These are phyloP conservation scores for Drosophila tripunctata DNA, from an alignment of 2,888 invertebrate species.

Conservation along the genomic window DNA sequence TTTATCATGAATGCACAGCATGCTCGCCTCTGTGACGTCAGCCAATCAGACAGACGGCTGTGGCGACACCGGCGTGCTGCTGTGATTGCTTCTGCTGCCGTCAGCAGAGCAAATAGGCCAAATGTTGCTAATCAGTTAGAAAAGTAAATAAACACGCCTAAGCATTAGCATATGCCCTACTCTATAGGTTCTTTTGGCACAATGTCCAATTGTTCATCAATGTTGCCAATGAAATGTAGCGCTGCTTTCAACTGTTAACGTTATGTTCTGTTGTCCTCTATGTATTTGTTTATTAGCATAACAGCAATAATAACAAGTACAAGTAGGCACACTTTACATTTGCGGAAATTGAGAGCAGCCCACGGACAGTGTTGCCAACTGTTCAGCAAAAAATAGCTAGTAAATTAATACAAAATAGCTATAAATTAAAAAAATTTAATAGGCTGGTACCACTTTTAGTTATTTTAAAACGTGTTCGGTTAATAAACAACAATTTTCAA, in stretches of 20 bases:
- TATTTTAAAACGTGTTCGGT: no score
- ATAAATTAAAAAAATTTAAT: no score
- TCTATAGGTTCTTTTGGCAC: background rate
- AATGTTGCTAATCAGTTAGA: constrained; percentile 35
- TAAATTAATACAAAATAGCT: no score
- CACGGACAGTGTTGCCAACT: no score
- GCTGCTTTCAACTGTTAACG: background rate
- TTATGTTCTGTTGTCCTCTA: constrained; percentile 1
- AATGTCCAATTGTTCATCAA: constrained; percentile 10
- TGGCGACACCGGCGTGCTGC: background rate
- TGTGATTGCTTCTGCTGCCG: constrained; percentile 1
- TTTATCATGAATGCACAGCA: constrained; percentile 29
- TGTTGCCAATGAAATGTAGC: background rate
- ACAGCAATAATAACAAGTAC: constrained; percentile 9
- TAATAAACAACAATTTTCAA: no score
- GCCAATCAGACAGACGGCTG: constrained; percentile 7
- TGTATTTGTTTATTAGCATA: constrained; percentile 33
- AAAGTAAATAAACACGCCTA: constrained; percentile 18
- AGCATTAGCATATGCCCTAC: constrained; percentile 9
- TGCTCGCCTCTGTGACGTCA: constrained; percentile 35
- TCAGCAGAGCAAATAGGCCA: background rate
- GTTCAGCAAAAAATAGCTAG: no score
- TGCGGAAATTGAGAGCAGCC: constrained; percentile 52
- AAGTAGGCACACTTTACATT: constrained; percentile 22
- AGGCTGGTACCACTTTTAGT: no score